Base-by-base conservation (phyloP, 2,888 invertebrate genomes). In the Mesopsocus fuscifrons region DNA sequence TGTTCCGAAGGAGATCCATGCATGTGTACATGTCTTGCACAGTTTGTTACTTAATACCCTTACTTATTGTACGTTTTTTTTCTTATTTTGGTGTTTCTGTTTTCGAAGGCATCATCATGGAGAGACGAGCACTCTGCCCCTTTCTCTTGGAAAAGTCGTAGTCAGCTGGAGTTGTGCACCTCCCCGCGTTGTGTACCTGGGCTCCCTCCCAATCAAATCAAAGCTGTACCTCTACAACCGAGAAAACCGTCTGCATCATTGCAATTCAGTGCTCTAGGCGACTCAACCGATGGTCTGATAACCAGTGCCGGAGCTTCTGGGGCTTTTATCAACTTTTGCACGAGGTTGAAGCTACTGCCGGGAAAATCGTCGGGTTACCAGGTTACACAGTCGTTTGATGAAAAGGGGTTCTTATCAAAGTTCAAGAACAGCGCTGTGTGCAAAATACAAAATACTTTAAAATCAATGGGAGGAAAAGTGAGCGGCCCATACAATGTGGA, bases 101-200 rank as follows among this genome's bases (percentile, higher is more conserved):
- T 20, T 26, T 56, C 58, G 22, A 53, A 70, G 67, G 66, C 65
- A 18, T 57, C 66, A 51, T 62, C 66, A 30, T 70, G 69, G 68
- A 59, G 74, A 46, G 88, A 89, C 57, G 87, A 87, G 55, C 84
- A 88, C 56, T 87, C 87, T 0, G 78, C 74, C 13, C 88, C 89
- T 1, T 91, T 89, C 57, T 73, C 80, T 11, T 87, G 81, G 63
- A 80, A 80, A 60, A 83, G 87, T 0, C 75, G 70, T 52, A 84
- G 84, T 45, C 85, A 85, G 58, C 67, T 82, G 45, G 77, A 84
- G 62, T 62, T 85, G 13, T 59, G 57, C 45, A 56, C 55, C 15
- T 55, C 52, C 2, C 6, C 6, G 11, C 26, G 26, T 26, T 26
- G 26, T 26, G 26, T 26, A 26, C 11, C 26, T 26, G 54, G 56